These are phyloP conservation scores for Rhinophrynus dorsalis DNA, from an alignment of 2,797 vertebrate species.

Conservation along the genomic window DNA sequence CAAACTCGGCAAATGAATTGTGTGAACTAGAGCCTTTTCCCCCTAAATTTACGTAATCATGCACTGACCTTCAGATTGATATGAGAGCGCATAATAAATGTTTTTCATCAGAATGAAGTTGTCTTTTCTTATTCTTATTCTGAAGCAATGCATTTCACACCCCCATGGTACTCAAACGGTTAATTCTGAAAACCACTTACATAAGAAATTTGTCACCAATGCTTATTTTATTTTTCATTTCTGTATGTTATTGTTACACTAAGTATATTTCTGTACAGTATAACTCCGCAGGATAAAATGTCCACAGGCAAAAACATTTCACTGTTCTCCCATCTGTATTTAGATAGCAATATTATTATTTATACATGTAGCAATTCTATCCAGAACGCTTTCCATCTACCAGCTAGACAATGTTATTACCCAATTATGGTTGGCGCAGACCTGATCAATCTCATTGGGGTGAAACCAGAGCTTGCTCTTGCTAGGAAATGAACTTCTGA, in stretches of 20 bases:
- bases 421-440: not conserved
- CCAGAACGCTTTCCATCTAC: slow-evolving; percentile 4
- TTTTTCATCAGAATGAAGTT: too few species aligned
- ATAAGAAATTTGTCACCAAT: not conserved
- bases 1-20: too few species aligned
- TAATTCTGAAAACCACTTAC: too few species aligned
- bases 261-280: not conserved
- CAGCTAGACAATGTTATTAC: not conserved
- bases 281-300: not conserved
- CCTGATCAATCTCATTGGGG: not conserved
- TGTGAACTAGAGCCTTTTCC: too few species aligned
- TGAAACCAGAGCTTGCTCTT: not conserved
- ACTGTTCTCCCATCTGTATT: not conserved
- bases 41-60: too few species aligned
- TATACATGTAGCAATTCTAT: not conserved
- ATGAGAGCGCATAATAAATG: too few species aligned
- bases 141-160: not conserved
- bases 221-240: not conserved
- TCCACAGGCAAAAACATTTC: not conserved
- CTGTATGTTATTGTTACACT: not conserved
- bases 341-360: slow-evolving; percentile 8
- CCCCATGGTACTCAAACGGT: too few species aligned
- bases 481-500: slow-evolving; percentile 1
- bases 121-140: too few species aligned
- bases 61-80: too few species aligned